Evolutionary conservation across 1,140 invertebrate genomes (phyloP).

Genomic region (Caerostris extrusa): DNA sequence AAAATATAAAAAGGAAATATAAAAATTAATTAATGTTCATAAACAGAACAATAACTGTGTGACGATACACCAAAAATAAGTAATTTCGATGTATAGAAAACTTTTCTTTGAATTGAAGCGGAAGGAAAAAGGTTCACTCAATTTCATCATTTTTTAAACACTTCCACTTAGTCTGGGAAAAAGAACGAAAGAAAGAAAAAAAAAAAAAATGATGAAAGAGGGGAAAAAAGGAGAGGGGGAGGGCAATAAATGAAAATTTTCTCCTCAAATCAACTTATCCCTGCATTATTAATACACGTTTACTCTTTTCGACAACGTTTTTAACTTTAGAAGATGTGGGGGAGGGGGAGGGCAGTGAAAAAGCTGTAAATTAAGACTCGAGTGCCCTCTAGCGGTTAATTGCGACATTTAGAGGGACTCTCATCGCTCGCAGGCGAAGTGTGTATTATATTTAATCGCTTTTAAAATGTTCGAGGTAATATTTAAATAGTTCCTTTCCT

Average conservation of each 20-base stretch:
- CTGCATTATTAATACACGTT: conserved; percentile 70
- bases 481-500: conserved; percentile 64
- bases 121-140: not conserved
- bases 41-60: too few relatives aligned
- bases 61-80: too few relatives aligned
- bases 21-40: too few relatives aligned
- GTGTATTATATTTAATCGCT: conserved; percentile 75
- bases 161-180: not conserved
- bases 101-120: conserved; percentile 2
- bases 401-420: conserved; percentile 67
- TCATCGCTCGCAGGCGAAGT: conserved; percentile 61
- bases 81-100: too few relatives aligned
- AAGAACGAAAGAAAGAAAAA: not conserved
- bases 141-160: conserved; percentile 35
- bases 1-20: too few relatives aligned
- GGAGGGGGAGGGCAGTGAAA: conserved; percentile 14
- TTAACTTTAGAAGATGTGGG: conserved; percentile 21
- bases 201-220: not conserved
- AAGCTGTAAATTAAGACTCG: conserved; percentile 74
- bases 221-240: not conserved
- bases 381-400: conserved; percentile 76
- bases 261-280: conserved; percentile 51
- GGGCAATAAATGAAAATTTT: conserved; percentile 50
- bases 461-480: conserved; percentile 71
- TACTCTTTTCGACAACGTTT: conserved; percentile 55